Conservation (phyloP, 2,797 vertebrate species). For the Pangasius larnaudii region DNA sequence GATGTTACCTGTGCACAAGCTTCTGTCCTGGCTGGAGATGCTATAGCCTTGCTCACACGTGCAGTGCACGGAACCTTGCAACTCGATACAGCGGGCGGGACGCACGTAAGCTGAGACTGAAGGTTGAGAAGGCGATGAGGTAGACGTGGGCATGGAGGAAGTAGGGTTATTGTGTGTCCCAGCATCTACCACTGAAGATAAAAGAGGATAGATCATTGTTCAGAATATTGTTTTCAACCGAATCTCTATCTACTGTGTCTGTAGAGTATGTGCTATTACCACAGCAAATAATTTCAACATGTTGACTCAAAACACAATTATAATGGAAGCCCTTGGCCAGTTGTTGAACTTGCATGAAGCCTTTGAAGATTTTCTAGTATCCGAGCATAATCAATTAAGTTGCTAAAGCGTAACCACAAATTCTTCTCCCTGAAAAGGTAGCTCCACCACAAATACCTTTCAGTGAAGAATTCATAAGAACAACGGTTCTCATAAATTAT, state of each 20-base stretch:
- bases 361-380: not conserved
- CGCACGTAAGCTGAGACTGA: constrained; percentile 50
- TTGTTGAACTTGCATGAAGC: not conserved
- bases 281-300: not conserved
- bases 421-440: not conserved
- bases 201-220: not conserved
- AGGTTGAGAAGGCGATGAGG: constrained; percentile 5
- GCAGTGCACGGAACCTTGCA: constrained; percentile 74
- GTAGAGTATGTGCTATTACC: not conserved
- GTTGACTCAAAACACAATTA: not conserved
- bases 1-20: constrained; percentile 73
- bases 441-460: not conserved
- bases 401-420: not conserved
- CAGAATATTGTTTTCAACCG: not conserved
- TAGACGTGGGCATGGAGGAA: constrained; percentile 14
- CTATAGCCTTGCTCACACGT: constrained; percentile 78
- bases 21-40: constrained; percentile 73
- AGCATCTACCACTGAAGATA: constrained; percentile 47
- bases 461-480: constrained; percentile 16
- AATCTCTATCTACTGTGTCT: not conserved
- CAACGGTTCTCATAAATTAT: not conserved
- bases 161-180: constrained; percentile 35
- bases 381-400: not conserved
- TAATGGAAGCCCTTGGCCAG: not conserved
- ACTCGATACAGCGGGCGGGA: constrained; percentile 71